These are phyloP conservation scores for Cryptocephalus primarius DNA, from an alignment of 2,888 invertebrate species.

Conservation along the genomic window DNA sequence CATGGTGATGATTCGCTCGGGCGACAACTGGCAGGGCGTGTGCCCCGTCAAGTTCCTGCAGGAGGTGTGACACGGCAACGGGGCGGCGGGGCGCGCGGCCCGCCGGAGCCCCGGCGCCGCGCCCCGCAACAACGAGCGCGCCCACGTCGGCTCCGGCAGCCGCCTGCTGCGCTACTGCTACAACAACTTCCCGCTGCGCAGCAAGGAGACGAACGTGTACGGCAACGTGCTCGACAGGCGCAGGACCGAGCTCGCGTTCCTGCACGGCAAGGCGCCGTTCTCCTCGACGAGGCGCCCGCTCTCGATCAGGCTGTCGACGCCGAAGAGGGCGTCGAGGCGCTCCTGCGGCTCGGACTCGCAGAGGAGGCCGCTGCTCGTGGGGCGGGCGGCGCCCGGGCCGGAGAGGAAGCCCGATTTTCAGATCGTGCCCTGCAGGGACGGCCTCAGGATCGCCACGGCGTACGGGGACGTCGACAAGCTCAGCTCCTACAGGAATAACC, in stretches of 20 bases:
- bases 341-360: conserved; percentile 36
- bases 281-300: conserved; percentile 42
- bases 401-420: conserved; percentile 17
- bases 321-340: conserved; percentile 35
- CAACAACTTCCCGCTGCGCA: conserved; percentile 32
- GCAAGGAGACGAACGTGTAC: conserved; percentile 34
- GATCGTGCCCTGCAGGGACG: conserved; percentile 32
- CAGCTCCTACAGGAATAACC: conserved; percentile 33
- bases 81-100: not conserved
- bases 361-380: conserved; percentile 35
- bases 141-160: conserved; percentile 25
- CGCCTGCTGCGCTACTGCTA: conserved; percentile 31
- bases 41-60: conserved; percentile 91
- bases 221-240: conserved; percentile 30
- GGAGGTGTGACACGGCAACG: conserved; percentile 75
- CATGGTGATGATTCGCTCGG: conserved; percentile 87
- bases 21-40: conserved; percentile 84
- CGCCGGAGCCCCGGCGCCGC: conserved; percentile 16
- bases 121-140: conserved; percentile 12
- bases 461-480: conserved; percentile 36
- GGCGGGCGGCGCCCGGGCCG: conserved; percentile 23
- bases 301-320: conserved; percentile 36
- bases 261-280: conserved; percentile 41
- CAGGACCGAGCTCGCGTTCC: conserved; percentile 26
- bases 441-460: conserved; percentile 44